Evolutionary conservation across 2,888 invertebrate genomes (phyloP).

Genomic region (Sussaba pulchella): DNA sequence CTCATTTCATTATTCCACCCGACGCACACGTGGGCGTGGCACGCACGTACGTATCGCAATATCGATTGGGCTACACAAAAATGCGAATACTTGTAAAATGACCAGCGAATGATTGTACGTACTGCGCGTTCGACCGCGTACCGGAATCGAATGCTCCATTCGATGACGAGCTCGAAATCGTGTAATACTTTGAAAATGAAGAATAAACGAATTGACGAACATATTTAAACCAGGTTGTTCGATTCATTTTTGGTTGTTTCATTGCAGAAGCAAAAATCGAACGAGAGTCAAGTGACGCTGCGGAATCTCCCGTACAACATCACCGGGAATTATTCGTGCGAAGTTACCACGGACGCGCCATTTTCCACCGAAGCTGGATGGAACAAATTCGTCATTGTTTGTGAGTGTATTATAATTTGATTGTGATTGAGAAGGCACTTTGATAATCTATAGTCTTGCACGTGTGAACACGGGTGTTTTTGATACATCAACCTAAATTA

Average conservation of each 20-base stretch:
- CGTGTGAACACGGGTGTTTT: too few relatives aligned
- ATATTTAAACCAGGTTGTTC: too few relatives aligned
- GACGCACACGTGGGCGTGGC: conserved; percentile 39
- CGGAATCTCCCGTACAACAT: conserved; percentile 89
- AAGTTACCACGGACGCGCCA: conserved; percentile 91
- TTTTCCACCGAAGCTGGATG: conserved; percentile 89
- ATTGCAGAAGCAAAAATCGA: conserved; percentile 89
- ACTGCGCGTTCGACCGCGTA: background rate
- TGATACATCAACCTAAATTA: too few relatives aligned
- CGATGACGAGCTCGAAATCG: background rate
- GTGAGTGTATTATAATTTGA: conserved; percentile 85
- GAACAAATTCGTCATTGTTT: conserved; percentile 90
- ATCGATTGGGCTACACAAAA: conserved; percentile 26
- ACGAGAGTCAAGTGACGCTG: conserved; percentile 90
- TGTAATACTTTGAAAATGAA: background rate
- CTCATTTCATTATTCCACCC: conserved; percentile 65
- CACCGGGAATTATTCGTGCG: conserved; percentile 92
- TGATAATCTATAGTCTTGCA: too few relatives aligned
- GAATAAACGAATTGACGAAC: too few relatives aligned
- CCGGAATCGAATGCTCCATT: background rate
- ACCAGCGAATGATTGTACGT: background rate
- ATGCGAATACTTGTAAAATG: conserved; percentile 22
- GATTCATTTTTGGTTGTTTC: background rate
- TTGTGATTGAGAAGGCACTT: too few relatives aligned
- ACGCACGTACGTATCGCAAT: conserved; percentile 13